Base-by-base conservation (phyloP, 2,113 vertebrate genomes). In the Herpetotheres cachinnans region DNA sequence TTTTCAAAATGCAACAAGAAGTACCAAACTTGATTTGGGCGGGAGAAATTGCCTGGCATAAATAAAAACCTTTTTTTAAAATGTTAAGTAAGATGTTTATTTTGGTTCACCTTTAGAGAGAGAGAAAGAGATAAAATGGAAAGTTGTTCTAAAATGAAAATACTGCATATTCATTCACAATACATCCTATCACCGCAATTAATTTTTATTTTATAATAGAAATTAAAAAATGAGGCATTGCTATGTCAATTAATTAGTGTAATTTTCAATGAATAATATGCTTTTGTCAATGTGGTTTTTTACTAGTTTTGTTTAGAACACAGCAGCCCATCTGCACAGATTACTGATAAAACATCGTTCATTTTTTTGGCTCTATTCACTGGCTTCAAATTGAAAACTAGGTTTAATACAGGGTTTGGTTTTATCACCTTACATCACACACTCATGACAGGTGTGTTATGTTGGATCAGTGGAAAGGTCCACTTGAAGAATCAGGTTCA, bases 241-340 rank as follows among this genome's bases (percentile, higher is more conserved):
- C 2, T 81, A 10, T 2, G 1, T 52, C 26, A 80, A 11, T 73
- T 76, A 66, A 72, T 67, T 58, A 55, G 4, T 59, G 19, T 40
- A 7, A 50, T 77, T 77, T 89, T 69, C 44, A 81, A 1, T 44
- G 0, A 54, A n/a, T 56, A 74, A 22, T 26, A 11, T 16, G 12
- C 2, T 46, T 91, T 89, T 67, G 9, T 65, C 25, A 74, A 1
- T 1, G 2, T 5, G 0, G 0, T 1, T 18, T 73, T 82, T 93
- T 47, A 10, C 8, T 46, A 24, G 13, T 52, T 91, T 69, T 59
- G 11, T 72, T 36, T 83, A 34, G 42, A 84, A 59, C 25, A 40
- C 17, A 46, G 38, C 29, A 27, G 47, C 11, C 20, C 10, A 6
- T 58, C 52, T 86, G 14, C 24, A 38, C 3, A 10, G 29, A 20